These are phyloP conservation scores for Melopsittacus undulatus DNA, from an alignment of 2,797 vertebrate species.

Conservation along the genomic window DNA sequence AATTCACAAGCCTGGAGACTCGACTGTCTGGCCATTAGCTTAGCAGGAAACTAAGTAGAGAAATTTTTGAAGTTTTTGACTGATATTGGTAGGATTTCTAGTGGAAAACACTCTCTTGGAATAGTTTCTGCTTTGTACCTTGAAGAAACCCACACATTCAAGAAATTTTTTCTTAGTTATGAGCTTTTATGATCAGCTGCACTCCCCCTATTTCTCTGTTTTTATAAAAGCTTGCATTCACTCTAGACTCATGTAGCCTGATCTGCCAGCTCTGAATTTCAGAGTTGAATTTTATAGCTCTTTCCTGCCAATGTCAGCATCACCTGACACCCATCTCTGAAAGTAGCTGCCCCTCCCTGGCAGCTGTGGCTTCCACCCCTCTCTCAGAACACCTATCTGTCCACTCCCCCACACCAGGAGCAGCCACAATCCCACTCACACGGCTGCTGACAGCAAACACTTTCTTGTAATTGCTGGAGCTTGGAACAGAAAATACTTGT, in stretches of 20 bases:
- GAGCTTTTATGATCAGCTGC: not conserved
- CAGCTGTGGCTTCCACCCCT: not conserved
- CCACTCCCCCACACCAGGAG: not conserved
- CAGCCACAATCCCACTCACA: not conserved
- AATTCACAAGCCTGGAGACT: not conserved
- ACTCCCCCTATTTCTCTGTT: not conserved
- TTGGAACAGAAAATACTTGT: slow-evolving; percentile 14
- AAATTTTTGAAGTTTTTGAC: not conserved
- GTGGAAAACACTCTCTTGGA: not conserved
- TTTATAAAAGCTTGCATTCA: not conserved
- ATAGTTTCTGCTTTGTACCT: not conserved
- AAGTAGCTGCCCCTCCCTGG: not conserved
- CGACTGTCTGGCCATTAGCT: not conserved
- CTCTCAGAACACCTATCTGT: slow-evolving; percentile 18
- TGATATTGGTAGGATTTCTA: not conserved
- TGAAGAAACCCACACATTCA: not conserved
- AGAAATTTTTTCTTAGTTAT: not conserved
- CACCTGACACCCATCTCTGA: not conserved
- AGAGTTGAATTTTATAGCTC: not conserved
- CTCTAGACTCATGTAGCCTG: not conserved
- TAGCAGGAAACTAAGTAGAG: not conserved
- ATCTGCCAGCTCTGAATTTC: not conserved
- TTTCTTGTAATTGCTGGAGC: not conserved
- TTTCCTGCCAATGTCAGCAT: not conserved
- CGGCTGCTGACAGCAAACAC: slow-evolving; percentile 3